Percentiles rank a stretch among this genome's conserved stretches.
Evolutionary conservation across 1,140 invertebrate genomes (phyloP).

Genomic region (Catajapyx aquilonaris): DNA sequence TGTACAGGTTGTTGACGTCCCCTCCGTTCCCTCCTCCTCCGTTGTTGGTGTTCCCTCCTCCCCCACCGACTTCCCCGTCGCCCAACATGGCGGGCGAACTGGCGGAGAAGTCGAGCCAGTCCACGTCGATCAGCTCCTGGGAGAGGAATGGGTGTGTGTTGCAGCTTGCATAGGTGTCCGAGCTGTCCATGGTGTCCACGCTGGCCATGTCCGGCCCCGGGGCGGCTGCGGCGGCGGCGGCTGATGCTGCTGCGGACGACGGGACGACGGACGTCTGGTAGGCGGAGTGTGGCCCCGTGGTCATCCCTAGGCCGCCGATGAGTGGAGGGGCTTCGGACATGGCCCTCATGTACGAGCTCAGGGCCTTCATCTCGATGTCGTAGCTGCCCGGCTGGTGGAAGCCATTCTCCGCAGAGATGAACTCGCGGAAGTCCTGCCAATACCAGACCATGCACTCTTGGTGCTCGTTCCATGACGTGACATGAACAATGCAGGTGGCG

Average conservation of each 20-base stretch:
- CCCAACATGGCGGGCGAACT: not conserved
- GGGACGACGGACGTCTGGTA: conserved; percentile 4
- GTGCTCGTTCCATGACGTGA: too few species aligned
- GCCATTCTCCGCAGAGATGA: conserved; percentile 62
- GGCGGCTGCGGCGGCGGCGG: not conserved
- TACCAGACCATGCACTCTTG: too few species aligned
- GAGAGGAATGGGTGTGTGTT: conserved; percentile 83
- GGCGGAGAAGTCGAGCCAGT: not conserved
- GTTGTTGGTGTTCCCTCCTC: conserved; percentile 8
- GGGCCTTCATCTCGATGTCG: conserved; percentile 51
- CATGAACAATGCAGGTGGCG: too few species aligned
- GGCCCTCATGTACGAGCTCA: conserved; percentile 18
- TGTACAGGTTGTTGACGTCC: conserved; percentile 62
- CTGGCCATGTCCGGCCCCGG: conserved; percentile 36
- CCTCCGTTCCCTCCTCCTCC: conserved; percentile 10
- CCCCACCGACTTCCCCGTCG: conserved; percentile 7
- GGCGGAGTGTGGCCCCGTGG: conserved; percentile 5
- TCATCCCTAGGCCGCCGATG: conserved; percentile 22
- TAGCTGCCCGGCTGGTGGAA: conserved; percentile 64
- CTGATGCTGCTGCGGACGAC: not conserved
- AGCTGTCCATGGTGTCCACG: conserved; percentile 59
- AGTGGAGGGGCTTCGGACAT: conserved; percentile 20
- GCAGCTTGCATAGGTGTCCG: conserved; percentile 87
- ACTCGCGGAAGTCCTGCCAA: conserved; percentile 60
- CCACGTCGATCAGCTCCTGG: conserved; percentile 19